Evolutionary conservation across 2,113 vertebrate genomes (phyloP).

Genomic region (Lophochroa leadbeateri): DNA sequence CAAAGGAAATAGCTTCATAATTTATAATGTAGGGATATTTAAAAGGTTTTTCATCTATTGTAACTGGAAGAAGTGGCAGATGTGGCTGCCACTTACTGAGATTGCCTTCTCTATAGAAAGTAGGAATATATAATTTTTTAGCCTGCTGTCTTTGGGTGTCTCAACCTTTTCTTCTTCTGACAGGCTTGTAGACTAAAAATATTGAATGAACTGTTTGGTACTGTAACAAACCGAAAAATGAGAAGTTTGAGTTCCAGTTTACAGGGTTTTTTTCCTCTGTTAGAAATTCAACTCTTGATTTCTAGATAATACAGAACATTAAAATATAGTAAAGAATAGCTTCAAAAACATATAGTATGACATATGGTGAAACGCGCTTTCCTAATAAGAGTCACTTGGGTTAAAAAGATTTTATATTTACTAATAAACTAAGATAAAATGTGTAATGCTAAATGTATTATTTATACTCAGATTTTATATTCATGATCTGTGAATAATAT

Average conservation of each 20-base stretch:
- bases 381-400: background rate
- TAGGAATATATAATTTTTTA: background rate
- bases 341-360: background rate
- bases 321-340: background rate
- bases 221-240: background rate
- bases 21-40: background rate
- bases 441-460: background rate
- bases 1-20: background rate
- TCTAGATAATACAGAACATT: background rate
- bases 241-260: background rate
- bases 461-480: background rate
- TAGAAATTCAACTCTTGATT: background rate
- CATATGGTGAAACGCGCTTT: background rate
- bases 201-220: background rate
- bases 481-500: background rate
- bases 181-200: background rate
- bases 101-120: background rate
- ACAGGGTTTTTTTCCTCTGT: background rate
- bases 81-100: background rate
- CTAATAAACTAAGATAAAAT: background rate
- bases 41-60: background rate
- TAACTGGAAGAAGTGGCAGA: background rate
- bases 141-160: background rate
- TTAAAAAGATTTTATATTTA: background rate
- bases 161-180: background rate